A percentile compares a stretch with the other conserved stretches of the same genome.
Evolutionary conservation across 2,888 invertebrate species (phyloP).

Genomic region (Rosalia funebris): DNA sequence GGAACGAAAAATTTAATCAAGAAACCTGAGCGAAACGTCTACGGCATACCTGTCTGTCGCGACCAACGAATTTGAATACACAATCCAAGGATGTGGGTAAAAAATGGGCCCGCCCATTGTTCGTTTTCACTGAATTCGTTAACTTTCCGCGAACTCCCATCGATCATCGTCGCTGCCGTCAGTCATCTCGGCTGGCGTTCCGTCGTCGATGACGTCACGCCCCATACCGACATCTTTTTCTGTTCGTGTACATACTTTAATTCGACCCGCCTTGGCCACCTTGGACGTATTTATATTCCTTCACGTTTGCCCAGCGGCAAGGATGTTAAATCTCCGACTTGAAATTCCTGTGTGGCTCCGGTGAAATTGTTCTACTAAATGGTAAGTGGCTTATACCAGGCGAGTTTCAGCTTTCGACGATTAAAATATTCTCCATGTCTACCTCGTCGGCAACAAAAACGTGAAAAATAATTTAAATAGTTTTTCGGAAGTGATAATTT

Average conservation of each 20-base stretch:
- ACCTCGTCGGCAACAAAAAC: no score
- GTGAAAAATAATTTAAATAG: no score
- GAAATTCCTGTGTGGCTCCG: slow-evolving; percentile 16
- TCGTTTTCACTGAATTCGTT: slow-evolving; percentile 3
- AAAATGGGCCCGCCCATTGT: slow-evolving; percentile 2
- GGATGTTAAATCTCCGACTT: slow-evolving; percentile 35
- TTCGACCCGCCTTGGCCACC: slow-evolving; percentile 14
- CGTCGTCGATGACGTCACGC: slow-evolving; percentile 4
- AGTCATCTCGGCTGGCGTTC: neutral
- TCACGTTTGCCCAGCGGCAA: slow-evolving; percentile 32
- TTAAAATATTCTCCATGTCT: no score
- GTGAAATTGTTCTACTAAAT: neutral
- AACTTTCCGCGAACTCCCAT: slow-evolving; percentile 7
- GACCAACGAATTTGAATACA: no score
- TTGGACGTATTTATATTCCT: slow-evolving; percentile 2
- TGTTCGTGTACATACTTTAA: slow-evolving; percentile 5
- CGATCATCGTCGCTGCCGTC: slow-evolving; percentile 7
- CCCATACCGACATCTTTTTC: slow-evolving; percentile 7
- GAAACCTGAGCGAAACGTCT: no score
- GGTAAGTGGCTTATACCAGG: no score
- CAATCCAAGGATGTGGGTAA: no score
- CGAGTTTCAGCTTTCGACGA: no score
- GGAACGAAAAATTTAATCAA: no score
- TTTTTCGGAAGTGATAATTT: no score
- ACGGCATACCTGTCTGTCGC: no score